phyloP scores from a whole-genome alignment of 2,888 invertebrate species.

The Panopea generosa region DNA sequence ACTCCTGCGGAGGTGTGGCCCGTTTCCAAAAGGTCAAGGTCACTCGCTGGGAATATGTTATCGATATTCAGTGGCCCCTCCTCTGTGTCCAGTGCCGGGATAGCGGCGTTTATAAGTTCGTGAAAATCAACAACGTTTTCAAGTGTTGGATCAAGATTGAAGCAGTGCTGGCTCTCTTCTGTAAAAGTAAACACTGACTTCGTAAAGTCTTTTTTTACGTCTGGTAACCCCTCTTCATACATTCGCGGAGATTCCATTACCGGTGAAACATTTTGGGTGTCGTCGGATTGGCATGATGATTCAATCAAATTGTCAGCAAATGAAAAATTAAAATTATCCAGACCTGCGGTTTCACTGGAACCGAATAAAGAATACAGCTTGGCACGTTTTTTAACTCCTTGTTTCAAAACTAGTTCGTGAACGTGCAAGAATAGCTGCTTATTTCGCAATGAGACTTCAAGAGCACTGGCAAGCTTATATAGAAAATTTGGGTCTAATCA shows the following conservation, averaged over 20 bases:
- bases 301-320: conserved; percentile 69
- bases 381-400: conserved; percentile 24
- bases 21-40: conserved; percentile 56
- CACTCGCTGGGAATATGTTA: conserved; percentile 52
- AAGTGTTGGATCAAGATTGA: conserved; percentile 92
- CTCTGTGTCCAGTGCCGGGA: conserved; percentile 53
- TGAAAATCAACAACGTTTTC: conserved; percentile 97
- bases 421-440: neutral
- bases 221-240: conserved; percentile 65
- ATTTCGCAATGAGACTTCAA: conserved; percentile 55
- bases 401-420: neutral
- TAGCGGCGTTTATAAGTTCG: conserved; percentile 90
- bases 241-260: conserved; percentile 64
- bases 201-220: conserved; percentile 33
- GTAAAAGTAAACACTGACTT: conserved; percentile 53
- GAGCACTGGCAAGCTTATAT: conserved; percentile 32
- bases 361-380: conserved; percentile 52
- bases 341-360: conserved; percentile 55
- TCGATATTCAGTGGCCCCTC: conserved; percentile 55
- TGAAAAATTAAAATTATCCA: conserved; percentile 68
- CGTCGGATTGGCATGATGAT: conserved; percentile 70
- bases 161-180: conserved; percentile 22
- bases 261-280: conserved; percentile 39
- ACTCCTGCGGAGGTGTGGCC: conserved; percentile 47
- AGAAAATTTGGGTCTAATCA: conserved; percentile 26